Percentiles rank a stretch among this genome's conserved stretches.
Conservation (phyloP, 2,113 vertebrate species). For the Nyctereutes procyonoides region DNA sequence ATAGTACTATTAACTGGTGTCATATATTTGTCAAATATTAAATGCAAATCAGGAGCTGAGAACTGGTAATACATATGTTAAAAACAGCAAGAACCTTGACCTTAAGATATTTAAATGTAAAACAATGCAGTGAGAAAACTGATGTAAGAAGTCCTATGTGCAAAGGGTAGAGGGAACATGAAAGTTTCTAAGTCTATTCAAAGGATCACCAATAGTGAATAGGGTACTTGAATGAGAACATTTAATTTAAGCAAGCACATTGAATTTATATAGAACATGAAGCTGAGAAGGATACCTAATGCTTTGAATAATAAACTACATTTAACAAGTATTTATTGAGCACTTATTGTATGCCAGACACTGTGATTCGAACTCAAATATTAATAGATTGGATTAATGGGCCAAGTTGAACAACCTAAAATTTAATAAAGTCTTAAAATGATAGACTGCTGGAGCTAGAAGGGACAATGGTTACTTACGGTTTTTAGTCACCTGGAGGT, state of each 20-base stretch:
- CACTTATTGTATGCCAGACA: not conserved
- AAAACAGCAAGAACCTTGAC: not conserved
- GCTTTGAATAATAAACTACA: not conserved
- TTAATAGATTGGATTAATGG: slow-evolving; percentile 29
- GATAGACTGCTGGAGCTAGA: not conserved
- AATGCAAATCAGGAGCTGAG: not conserved
- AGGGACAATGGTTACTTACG: not conserved
- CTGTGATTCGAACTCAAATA: not conserved
- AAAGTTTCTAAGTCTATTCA: not conserved
- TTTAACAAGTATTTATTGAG: slow-evolving; percentile 43
- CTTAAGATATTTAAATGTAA: not conserved
- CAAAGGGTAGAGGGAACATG: not conserved
- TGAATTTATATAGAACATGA: slow-evolving; percentile 18
- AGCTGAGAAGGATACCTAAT: slow-evolving; percentile 19
- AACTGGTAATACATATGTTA: not conserved
- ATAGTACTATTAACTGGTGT: not conserved
- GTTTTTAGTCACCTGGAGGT: slow-evolving; percentile 49
- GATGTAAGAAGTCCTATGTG: not conserved
- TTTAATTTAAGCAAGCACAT: not conserved
- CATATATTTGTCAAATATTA: not conserved
- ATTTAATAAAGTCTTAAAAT: slow-evolving; percentile 45
- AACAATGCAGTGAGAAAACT: not conserved
- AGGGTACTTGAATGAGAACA: not conserved
- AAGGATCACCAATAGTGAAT: not conserved
- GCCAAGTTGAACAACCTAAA: not conserved